Base-by-base conservation (phyloP, 2,113 vertebrate species). In the Cyphomyrus discorhynchus region DNA sequence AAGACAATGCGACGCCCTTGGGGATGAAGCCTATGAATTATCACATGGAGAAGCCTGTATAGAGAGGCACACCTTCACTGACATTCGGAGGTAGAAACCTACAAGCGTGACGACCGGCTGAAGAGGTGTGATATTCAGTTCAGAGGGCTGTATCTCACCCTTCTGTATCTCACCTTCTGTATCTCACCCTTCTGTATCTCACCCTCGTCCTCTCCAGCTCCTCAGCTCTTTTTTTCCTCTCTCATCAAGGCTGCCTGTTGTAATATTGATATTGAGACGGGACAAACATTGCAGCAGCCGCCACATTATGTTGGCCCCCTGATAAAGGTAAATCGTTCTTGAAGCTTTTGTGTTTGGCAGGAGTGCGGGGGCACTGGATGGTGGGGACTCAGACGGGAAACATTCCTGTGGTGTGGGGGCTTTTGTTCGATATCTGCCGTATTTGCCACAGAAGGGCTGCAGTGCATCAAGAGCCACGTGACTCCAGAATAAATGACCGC, bases 301-400 rank as follows among this genome's bases (percentile, higher is more conserved):
- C 92, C 92, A 93, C 93, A 93, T 94, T 90, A 94, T 93, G 91
- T 93, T 90, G 88, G 90, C 91, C 83, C 66, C 90, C 91, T 92
- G 90, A 89, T 90, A 91, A 86, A 39, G 94, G 95, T 95, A 93
- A 95, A 93, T 90, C 24, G 58, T 87, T 94, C 91, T 94, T 94
- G 74, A 80, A 80, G 74, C 70, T 17, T 17, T 39, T 77, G 70
- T 39, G 11, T 77, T 35, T 17, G 35, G 70, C 27, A 39, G 70
- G 31, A 15, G 39, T 77, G 70, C 35, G 19, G 74, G n/a, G 17
- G 74, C 15, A 39, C 35, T 77, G 35, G 31, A 15, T 8, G 35
- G 35, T 0, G 2, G 3, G 2, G n/a, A 1, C 35, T 17, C 39
- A 80, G 74, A 42, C 35, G 0, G 35, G 21, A 77, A 77, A 19